These are phyloP conservation scores for Pachycephus smyrnensis DNA, from an alignment of 2,888 invertebrate species.

Conservation along the genomic window DNA sequence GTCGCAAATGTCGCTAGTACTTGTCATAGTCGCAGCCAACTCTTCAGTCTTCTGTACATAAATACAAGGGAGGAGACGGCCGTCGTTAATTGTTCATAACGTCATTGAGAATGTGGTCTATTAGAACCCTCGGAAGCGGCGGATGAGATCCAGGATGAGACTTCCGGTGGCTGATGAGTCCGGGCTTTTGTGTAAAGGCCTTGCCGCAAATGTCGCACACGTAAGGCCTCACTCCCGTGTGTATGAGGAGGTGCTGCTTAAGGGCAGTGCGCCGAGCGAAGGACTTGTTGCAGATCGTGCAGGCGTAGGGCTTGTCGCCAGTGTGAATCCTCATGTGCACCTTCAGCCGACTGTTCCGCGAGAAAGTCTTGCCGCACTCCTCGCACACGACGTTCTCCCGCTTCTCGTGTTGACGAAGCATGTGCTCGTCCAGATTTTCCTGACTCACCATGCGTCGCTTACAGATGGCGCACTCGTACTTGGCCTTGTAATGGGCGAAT, in stretches of 20 bases:
- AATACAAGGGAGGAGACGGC: too few species aligned
- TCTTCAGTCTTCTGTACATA: too few species aligned
- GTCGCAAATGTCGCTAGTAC: too few species aligned
- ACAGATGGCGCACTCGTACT: slow-evolving; percentile 61
- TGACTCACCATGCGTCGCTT: slow-evolving; percentile 66
- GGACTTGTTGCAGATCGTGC: slow-evolving; percentile 55
- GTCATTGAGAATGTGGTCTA: slow-evolving; percentile 60
- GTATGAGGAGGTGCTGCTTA: slow-evolving; percentile 61
- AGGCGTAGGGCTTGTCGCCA: slow-evolving; percentile 58
- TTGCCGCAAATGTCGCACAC: slow-evolving; percentile 64
- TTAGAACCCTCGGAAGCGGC: slow-evolving; percentile 58
- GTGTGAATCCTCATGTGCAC: slow-evolving; percentile 64
- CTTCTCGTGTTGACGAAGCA: slow-evolving; percentile 60
- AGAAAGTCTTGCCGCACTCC: slow-evolving; percentile 62
- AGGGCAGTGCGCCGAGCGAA: slow-evolving; percentile 59
- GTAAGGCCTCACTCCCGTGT: slow-evolving; percentile 60
- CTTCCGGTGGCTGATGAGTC: slow-evolving; percentile 62
- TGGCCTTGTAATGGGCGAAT: slow-evolving; percentile 62
- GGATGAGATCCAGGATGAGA: slow-evolving; percentile 63
- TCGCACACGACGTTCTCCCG: slow-evolving; percentile 64
- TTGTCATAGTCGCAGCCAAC: too few species aligned
- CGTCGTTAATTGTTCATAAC: slow-evolving; percentile 46
- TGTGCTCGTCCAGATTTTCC: slow-evolving; percentile 65
- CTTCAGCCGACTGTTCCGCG: slow-evolving; percentile 57
- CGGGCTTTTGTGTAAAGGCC: slow-evolving; percentile 62